These are phyloP conservation scores for Arvicanthis niloticus DNA, from an alignment of 2,113 vertebrate genomes.

Conservation along the genomic window DNA sequence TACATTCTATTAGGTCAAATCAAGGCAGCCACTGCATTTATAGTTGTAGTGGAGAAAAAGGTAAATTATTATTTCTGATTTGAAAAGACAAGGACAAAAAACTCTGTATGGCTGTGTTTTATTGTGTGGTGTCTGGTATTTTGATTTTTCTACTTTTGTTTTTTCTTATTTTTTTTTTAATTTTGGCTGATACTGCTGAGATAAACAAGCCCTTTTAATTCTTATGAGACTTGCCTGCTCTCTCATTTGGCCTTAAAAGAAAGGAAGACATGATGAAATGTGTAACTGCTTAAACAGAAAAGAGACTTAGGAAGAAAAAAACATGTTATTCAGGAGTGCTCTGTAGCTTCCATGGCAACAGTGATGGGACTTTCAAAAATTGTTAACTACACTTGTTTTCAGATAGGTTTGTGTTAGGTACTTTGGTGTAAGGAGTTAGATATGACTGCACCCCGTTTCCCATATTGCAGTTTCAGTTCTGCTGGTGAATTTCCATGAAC, in stretches of 20 bases:
- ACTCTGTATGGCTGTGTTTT: conserved; percentile 81
- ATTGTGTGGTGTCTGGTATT: conserved; percentile 79
- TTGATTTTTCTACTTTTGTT: background rate
- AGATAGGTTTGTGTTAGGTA: conserved; percentile 55
- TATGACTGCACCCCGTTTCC: conserved; percentile 25
- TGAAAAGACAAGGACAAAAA: conserved; percentile 74
- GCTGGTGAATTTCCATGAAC: conserved; percentile 59
- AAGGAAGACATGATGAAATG: conserved; percentile 53
- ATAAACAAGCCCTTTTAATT: conserved; percentile 79
- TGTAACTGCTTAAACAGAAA: conserved; percentile 63
- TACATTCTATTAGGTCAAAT: conserved; percentile 61
- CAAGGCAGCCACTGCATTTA: conserved; percentile 73
- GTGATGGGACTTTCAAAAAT: background rate
- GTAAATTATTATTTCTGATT: conserved; percentile 74
- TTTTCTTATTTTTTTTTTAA: background rate
- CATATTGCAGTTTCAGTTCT: conserved; percentile 27
- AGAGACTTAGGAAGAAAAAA: conserved; percentile 41
- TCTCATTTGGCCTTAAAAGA: conserved; percentile 75
- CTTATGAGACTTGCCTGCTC: conserved; percentile 80
- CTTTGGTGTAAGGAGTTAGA: conserved; percentile 41
- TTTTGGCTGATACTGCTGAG: conserved; percentile 78
- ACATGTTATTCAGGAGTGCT: background rate
- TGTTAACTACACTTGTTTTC: conserved; percentile 45
- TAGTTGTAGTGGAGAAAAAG: conserved; percentile 47
- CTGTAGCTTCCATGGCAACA: conserved; percentile 3